phyloP scores from a whole-genome alignment of 2,797 vertebrate species.

The Fistularia commersonii region DNA sequence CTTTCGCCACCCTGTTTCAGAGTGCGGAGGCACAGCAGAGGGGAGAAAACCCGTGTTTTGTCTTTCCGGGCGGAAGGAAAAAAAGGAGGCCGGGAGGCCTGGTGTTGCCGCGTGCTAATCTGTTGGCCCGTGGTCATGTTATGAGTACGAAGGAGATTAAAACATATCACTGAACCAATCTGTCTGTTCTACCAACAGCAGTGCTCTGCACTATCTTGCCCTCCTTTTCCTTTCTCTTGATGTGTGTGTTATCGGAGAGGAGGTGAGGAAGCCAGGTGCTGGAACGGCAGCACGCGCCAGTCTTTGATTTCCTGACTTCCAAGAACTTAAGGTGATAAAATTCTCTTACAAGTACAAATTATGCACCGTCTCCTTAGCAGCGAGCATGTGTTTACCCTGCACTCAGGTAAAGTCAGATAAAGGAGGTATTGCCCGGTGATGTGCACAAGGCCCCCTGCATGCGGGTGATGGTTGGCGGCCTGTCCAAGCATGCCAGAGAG shows the following conservation, averaged over 20 bases:
- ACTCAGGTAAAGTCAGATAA: slow-evolving; percentile 17
- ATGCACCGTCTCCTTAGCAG: not conserved
- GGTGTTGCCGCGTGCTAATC: slow-evolving; percentile 31
- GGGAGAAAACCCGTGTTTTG: not conserved
- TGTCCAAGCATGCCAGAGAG: slow-evolving; percentile 31
- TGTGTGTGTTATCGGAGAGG: slow-evolving; percentile 37
- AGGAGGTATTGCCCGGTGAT: slow-evolving; percentile 5
- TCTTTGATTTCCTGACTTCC: slow-evolving; percentile 36
- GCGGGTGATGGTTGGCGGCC: slow-evolving; percentile 21
- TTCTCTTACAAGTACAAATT: not conserved
- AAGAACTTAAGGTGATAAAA: slow-evolving; percentile 5
- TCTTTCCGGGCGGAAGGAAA: not conserved
- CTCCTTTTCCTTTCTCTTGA: slow-evolving; percentile 23
- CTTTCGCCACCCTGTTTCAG: too few species aligned
- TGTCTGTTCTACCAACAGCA: slow-evolving; percentile 31
- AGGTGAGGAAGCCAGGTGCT: slow-evolving; percentile 11
- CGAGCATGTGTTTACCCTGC: slow-evolving; percentile 1
- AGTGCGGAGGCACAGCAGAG: not conserved
- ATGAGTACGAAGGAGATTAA: slow-evolving; percentile 52
- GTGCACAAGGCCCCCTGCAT: slow-evolving; percentile 9
- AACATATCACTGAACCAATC: slow-evolving; percentile 54
- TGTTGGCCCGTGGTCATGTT: slow-evolving; percentile 29
- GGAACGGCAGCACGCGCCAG: slow-evolving; percentile 25
- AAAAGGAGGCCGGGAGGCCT: not conserved
- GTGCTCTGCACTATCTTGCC: not conserved